Evolutionary conservation across 2,113 vertebrate genomes (phyloP).

Genomic region (Ifrita kowaldi): DNA sequence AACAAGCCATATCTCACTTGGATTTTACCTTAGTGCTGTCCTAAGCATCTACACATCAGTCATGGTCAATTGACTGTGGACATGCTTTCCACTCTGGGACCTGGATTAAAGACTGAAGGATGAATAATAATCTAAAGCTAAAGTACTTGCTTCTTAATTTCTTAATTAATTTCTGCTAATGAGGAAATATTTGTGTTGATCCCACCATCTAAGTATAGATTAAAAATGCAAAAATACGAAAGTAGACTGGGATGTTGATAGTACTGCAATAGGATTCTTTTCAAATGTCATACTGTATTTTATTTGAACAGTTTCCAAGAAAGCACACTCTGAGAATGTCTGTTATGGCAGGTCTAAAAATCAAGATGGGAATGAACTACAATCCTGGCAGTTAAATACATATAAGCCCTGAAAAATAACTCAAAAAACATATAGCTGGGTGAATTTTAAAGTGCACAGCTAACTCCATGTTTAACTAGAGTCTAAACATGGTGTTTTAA

Average conservation of each 20-base stretch:
- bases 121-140: neutral
- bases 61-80: neutral
- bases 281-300: neutral
- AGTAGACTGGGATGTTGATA: neutral
- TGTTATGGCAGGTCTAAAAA: neutral
- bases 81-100: neutral
- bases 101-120: neutral
- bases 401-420: neutral
- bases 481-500: neutral
- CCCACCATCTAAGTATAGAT: neutral
- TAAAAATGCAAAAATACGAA: neutral
- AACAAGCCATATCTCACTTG: neutral
- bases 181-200: neutral
- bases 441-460: neutral
- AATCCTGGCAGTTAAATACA: neutral
- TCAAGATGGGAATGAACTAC: neutral
- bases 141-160: neutral
- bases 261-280: neutral
- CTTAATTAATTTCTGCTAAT: neutral
- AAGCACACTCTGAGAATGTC: neutral
- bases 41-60: neutral
- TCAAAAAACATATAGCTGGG: neutral
- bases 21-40: neutral
- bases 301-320: neutral
- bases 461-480: neutral